A percentile compares a stretch with the other conserved stretches of the same genome.
phyloP scores from a whole-genome alignment of 1,140 invertebrate species.

The Probaryconus sp. region DNA sequence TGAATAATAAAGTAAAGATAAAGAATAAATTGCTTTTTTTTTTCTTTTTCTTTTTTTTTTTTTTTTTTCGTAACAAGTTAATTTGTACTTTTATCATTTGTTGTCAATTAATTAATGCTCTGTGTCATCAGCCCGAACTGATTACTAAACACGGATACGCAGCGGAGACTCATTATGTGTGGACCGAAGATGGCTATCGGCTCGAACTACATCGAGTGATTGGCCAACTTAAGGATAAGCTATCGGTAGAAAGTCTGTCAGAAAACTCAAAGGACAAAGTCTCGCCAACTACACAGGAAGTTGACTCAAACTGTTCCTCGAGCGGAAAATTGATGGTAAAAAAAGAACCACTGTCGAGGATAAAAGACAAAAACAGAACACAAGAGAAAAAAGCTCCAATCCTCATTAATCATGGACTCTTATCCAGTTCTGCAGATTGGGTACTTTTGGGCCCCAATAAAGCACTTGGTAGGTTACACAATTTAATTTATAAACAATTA shows the following conservation, averaged over 20 bases:
- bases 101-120: slow-evolving; percentile 15
- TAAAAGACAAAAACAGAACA: not conserved
- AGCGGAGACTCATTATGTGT: slow-evolving; percentile 82
- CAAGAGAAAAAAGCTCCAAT: slow-evolving; percentile 76
- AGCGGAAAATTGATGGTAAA: too few species aligned
- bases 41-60: not conserved
- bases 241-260: slow-evolving; percentile 36
- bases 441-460: slow-evolving; percentile 83
- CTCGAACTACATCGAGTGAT: slow-evolving; percentile 84
- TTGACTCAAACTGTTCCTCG: not conserved
- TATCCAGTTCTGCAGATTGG: slow-evolving; percentile 87
- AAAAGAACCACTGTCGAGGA: slow-evolving; percentile 1
- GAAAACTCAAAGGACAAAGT: slow-evolving; percentile 29
- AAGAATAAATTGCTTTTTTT: too few species aligned
- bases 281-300: slow-evolving; percentile 12
- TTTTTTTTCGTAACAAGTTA: not conserved
- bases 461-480: slow-evolving; percentile 79
- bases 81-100: too few species aligned
- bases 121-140: slow-evolving; percentile 78
- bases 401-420: slow-evolving; percentile 86
- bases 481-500: slow-evolving; percentile 10
- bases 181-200: slow-evolving; percentile 85
- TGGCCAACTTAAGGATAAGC: slow-evolving; percentile 56
- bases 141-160: slow-evolving; percentile 81
- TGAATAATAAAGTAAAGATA: too few species aligned